Evolutionary conservation across 2,113 vertebrate genomes (phyloP).

Genomic region (Falcunculus frontatus): DNA sequence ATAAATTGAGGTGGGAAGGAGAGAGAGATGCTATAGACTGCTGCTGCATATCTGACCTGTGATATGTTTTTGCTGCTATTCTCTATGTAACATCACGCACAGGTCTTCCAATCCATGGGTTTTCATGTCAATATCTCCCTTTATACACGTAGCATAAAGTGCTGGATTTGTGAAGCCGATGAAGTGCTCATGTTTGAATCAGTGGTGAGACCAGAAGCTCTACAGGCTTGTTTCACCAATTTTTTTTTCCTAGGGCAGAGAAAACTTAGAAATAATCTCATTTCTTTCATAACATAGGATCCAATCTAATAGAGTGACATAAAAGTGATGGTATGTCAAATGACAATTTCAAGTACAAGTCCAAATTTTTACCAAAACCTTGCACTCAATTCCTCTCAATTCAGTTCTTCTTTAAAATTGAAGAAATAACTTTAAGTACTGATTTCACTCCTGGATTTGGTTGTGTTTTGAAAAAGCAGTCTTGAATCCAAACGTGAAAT

Average conservation of each 20-base stretch:
- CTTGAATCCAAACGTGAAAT: not conserved
- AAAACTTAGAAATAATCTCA: not conserved
- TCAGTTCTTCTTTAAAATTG: not conserved
- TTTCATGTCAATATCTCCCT: not conserved
- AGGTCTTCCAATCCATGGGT: not conserved
- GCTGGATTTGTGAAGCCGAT: not conserved
- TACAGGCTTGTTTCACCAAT: not conserved
- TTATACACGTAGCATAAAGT: not conserved
- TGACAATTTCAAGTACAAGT: not conserved
- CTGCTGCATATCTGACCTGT: rapidly evolving
- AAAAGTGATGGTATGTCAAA: not conserved
- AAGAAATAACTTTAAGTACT: not conserved
- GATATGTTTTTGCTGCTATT: not conserved
- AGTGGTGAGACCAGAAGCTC: not conserved
- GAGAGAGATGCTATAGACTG: not conserved
- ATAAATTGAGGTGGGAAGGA: not conserved
- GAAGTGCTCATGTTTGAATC: not conserved
- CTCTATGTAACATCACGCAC: not conserved
- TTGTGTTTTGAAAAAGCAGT: not conserved
- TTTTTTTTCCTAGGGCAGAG: not conserved
- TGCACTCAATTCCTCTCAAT: not conserved
- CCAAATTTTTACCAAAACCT: not conserved
- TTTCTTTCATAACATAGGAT: not conserved
- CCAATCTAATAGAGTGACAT: not conserved
- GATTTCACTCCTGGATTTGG: not conserved